Evolutionary conservation across 2,113 vertebrate genomes (phyloP).

Genomic region (Sturnira hondurensis): DNA sequence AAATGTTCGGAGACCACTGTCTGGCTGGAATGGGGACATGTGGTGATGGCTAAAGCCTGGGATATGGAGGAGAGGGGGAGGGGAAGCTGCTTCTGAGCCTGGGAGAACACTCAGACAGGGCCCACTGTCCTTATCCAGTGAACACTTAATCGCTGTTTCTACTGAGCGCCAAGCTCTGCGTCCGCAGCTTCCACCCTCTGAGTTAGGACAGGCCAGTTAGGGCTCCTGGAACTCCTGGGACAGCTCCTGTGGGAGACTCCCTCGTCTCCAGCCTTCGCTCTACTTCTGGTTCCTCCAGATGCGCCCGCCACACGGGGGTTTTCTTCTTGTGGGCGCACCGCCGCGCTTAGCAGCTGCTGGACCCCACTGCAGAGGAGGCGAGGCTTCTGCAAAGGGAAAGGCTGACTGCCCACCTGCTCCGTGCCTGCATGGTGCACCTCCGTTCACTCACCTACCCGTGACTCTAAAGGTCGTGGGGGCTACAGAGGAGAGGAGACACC

Average conservation of each 20-base stretch:
- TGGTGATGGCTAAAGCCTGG: background rate
- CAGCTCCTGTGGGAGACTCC: background rate
- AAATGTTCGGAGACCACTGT: background rate
- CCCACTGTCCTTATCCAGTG: too few relatives aligned
- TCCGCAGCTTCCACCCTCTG: background rate
- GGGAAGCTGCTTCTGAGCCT: background rate
- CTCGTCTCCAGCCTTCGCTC: rapidly evolving
- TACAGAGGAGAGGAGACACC: background rate
- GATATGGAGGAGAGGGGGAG: background rate
- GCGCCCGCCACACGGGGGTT: background rate
- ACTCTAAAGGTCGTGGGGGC: rapidly evolving
- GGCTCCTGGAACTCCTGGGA: background rate
- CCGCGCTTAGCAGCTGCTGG: background rate
- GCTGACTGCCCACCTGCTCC: background rate
- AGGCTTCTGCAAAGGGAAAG: background rate
- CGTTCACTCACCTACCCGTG: background rate
- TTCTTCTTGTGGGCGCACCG: background rate
- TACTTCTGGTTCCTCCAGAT: background rate
- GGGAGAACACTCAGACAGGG: background rate
- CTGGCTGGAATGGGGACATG: background rate
- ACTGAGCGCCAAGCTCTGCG: background rate
- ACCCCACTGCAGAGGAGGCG: background rate
- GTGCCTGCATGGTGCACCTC: background rate
- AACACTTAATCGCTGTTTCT: background rate
- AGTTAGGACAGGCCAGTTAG: background rate